These are phyloP conservation scores for Psilopogon haemacephalus DNA, from an alignment of 2,113 vertebrate species.

Conservation along the genomic window DNA sequence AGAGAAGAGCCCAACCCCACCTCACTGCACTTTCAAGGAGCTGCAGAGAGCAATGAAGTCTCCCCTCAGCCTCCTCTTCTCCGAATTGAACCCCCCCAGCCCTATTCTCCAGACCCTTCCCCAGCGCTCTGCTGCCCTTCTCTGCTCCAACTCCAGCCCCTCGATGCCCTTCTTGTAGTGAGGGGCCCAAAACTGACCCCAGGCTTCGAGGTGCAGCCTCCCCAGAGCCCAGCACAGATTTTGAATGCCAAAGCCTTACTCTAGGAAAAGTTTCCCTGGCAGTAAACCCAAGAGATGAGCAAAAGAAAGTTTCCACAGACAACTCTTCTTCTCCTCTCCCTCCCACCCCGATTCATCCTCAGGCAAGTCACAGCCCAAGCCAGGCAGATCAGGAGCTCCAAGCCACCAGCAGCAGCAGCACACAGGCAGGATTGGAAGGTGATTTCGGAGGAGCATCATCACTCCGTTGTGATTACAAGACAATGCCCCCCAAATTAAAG, in stretches of 20 bases:
- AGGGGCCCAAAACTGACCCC: too few species aligned
- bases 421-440: not conserved
- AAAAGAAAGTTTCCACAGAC: not conserved
- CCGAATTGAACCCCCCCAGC: too few species aligned
- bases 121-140: too few species aligned
- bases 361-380: not conserved
- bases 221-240: too few species aligned
- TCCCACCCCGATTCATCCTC: not conserved
- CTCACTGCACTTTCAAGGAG: too few species aligned
- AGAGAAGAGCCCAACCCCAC: too few species aligned
- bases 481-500: constrained; percentile 39
- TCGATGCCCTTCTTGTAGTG: too few species aligned
- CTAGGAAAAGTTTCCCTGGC: not conserved
- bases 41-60: too few species aligned
- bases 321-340: fast-evolving
- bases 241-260: not conserved
- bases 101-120: too few species aligned
- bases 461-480: constrained; percentile 43
- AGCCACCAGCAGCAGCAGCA: not conserved
- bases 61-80: too few species aligned
- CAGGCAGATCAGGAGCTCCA: not conserved
- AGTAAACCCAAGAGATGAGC: not conserved
- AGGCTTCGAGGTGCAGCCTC: too few species aligned
- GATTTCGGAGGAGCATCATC: not conserved
- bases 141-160: too few species aligned